Conservation (phyloP, 2,888 invertebrate genomes). For the Falcaria lacertinaria region DNA sequence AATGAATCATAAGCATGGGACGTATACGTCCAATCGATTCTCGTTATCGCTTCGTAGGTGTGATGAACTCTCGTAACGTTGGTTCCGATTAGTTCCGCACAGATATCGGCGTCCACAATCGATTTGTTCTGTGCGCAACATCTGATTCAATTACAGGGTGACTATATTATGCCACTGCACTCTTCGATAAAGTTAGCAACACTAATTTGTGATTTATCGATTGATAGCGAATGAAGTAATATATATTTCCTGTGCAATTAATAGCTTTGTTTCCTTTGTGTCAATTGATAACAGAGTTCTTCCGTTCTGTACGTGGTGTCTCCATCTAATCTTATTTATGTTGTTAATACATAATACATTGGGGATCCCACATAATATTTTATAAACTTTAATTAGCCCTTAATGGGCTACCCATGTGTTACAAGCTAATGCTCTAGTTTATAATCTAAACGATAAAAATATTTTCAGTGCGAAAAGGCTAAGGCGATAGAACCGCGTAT, state of each 20-base stretch:
- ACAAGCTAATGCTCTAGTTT: too few species aligned
- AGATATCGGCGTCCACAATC: constrained; percentile 43
- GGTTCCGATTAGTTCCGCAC: constrained; percentile 27
- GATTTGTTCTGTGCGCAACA: constrained; percentile 61
- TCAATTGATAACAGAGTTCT: too few species aligned
- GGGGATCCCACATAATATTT: too few species aligned
- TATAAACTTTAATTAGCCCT: too few species aligned
- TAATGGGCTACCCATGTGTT: too few species aligned
- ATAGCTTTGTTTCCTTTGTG: too few species aligned
- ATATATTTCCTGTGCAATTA: too few species aligned
- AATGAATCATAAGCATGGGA: background rate
- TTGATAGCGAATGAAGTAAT: constrained; percentile 1
- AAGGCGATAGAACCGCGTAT: background rate
- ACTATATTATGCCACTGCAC: constrained; percentile 46
- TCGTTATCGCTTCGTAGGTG: constrained; percentile 13
- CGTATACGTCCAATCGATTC: background rate
- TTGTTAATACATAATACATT: too few species aligned
- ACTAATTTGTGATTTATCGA: constrained; percentile 21
- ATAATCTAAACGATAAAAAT: too few species aligned
- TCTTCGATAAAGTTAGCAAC: constrained; percentile 28
- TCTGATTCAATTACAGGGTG: constrained; percentile 56
- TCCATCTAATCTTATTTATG: too few species aligned
- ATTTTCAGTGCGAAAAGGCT: background rate
- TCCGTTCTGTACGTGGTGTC: too few species aligned
- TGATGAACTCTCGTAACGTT: constrained; percentile 36